Base-by-base conservation (phyloP, 1,140 invertebrate species). In the Ceratina japonica region DNA sequence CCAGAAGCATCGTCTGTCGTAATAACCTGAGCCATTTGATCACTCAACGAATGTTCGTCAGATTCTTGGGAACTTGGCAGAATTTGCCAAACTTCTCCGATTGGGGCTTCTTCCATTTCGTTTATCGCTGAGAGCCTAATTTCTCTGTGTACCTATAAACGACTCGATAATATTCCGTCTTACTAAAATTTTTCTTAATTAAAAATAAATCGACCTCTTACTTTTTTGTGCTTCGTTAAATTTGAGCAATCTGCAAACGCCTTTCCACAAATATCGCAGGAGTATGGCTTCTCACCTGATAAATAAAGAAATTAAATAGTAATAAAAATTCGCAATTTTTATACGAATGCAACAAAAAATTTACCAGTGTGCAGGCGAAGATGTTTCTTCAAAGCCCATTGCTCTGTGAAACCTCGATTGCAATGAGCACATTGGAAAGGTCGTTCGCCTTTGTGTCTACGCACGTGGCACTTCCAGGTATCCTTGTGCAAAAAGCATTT, bases 261-360 rank as follows among this genome's bases (percentile, higher is more conserved):
- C 91, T 96, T 96, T 2, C 93, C 93, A 88, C 96, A 97, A n/a
- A 95, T 87, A 18, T 94, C 93, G 89, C 96, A 97, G 62, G 94
- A 94, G 87, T 96, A 96, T 4, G 96, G 96, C 86, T 97, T 97
- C 88, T 97, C 96, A 54, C 95, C 95, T 95, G 80, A 16, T 82
- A 87, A 83, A 63, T 66, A n/a, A 70, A 64, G 16, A 49, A 0
- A 66, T 78, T 24, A 49, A 54, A 74, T 4, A 4, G 27, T 64
- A 62, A 69, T 56, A n/a, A 52, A 72, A 27, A 8, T 62, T 58
- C 51, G 49, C 2, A 52, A 74, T n/a, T 54, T 22, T 51, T 70
- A 15, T n/a, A n/a, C 18, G 3, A 44, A 44, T 64, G 44, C 62
- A 37, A 37, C 59, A 44, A 7, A 37, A 71, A 15, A 22, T 59